Percentiles rank a stretch among this genome's conserved stretches.
Evolutionary conservation across 2,888 invertebrate species (phyloP).

Genomic region (Metopia argyrocephala): DNA sequence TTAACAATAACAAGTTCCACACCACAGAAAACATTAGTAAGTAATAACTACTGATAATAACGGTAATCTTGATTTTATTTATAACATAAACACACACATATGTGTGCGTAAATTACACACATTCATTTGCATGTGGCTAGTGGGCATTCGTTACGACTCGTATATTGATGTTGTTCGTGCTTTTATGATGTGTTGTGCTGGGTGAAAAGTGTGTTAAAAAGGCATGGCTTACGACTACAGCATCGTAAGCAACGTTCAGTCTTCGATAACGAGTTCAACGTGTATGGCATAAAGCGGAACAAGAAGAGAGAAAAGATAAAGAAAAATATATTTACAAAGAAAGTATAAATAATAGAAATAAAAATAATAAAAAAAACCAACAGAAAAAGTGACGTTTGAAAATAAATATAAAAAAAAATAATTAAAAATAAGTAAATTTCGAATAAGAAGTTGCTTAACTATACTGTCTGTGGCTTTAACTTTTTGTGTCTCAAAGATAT

Average conservation of each 20-base stretch:
- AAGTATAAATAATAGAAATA: not conserved
- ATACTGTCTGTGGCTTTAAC: not conserved
- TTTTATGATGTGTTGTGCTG: constrained; percentile 2
- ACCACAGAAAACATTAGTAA: not conserved
- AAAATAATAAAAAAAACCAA: constrained; percentile 18
- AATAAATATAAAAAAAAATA: not conserved
- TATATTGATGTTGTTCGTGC: constrained; percentile 31
- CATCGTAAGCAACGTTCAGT: constrained; percentile 60
- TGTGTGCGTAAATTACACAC: not conserved
- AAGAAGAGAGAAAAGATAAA: constrained; percentile 17
- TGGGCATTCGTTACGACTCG: constrained; percentile 34
- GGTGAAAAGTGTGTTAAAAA: constrained; percentile 40
- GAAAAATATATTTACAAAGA: not conserved
- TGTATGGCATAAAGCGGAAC: constrained; percentile 58
- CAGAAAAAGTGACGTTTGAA: constrained; percentile 37
- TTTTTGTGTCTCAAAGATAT: constrained; percentile 37
- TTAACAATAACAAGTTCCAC: not conserved
- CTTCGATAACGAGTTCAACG: constrained; percentile 63
- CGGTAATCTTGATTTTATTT: not conserved
- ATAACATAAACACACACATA: not conserved
- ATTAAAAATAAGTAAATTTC: constrained; percentile 1
- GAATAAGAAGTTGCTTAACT: constrained; percentile 20
- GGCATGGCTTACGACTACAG: constrained; percentile 58
- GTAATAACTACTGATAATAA: not conserved
- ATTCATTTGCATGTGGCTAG: not conserved